Evolutionary conservation across 2,797 vertebrate species (phyloP).

Genomic region (Benthosema pterotum): DNA sequence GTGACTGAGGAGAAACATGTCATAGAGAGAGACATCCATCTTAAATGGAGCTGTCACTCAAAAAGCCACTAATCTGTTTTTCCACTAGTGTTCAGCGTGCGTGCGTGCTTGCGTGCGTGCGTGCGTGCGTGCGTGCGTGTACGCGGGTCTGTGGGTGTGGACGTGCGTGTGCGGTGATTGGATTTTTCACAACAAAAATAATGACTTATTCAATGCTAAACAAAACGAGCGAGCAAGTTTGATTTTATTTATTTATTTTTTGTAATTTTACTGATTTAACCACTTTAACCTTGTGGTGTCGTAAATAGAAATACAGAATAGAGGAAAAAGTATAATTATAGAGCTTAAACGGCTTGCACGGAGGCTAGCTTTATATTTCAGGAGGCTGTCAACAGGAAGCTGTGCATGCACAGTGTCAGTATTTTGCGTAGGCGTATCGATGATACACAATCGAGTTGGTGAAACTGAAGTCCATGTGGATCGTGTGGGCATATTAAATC

Average conservation of each 20-base stretch:
- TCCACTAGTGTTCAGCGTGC: no score
- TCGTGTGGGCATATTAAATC: not conserved
- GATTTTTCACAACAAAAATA: constrained; percentile 15
- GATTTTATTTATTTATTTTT: not conserved
- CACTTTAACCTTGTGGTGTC: no score
- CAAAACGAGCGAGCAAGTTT: not conserved
- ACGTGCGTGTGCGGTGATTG: no score
- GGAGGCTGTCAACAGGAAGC: not conserved
- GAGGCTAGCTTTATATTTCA: not conserved
- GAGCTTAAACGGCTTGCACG: no score
- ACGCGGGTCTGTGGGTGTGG: no score
- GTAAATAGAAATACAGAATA: no score
- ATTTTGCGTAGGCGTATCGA: constrained; percentile 2
- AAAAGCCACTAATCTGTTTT: no score
- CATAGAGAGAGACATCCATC: constrained; percentile 25
- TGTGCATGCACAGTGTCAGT: not conserved
- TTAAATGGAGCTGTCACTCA: constrained; percentile 2
- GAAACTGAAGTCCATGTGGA: not conserved
- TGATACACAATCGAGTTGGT: not conserved
- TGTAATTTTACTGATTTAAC: no score
- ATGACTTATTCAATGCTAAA: constrained; percentile 14
- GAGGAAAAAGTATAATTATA: no score
- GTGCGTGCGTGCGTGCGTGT: no score
- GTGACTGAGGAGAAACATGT: constrained; percentile 15
- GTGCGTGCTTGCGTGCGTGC: no score